Evolutionary conservation across 2,113 vertebrate species (phyloP).

Genomic region (Solenodon paradoxus): DNA sequence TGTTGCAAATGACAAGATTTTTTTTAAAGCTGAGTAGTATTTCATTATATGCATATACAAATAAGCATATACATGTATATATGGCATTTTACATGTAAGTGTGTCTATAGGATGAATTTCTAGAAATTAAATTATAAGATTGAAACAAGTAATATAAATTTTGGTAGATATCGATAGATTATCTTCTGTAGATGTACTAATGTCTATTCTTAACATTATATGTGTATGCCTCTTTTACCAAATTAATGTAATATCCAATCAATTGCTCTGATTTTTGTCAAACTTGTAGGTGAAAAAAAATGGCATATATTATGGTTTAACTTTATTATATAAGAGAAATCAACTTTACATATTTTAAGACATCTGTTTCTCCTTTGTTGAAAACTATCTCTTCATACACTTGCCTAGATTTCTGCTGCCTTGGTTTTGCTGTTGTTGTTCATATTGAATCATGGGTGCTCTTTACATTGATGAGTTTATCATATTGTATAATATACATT

Average conservation of each 20-base stretch:
- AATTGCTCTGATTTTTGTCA: not conserved
- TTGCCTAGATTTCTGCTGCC: not conserved
- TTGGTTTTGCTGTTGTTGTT: not conserved
- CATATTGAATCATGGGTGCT: not conserved
- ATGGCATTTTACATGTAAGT: too few relatives aligned
- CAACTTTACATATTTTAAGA: not conserved
- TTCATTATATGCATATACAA: too few relatives aligned
- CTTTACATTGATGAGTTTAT: not conserved
- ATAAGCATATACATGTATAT: too few relatives aligned
- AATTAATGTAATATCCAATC: not conserved
- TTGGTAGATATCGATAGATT: not conserved
- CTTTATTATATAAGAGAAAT: not conserved
- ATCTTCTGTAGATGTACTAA: not conserved
- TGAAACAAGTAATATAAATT: not conserved
- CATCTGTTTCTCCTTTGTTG: not conserved
- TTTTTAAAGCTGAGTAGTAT: too few relatives aligned
- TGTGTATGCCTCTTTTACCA: not conserved
- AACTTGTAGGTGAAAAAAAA: not conserved
- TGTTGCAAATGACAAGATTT: too few relatives aligned
- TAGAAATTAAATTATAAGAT: not conserved
- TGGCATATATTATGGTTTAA: not conserved
- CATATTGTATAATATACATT: not conserved
- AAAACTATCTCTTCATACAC: not conserved
- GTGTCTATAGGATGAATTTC: not conserved
- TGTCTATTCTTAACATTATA: not conserved